Evolutionary conservation across 1,140 invertebrate genomes (phyloP).

Genomic region (Steinernema feltiae): DNA sequence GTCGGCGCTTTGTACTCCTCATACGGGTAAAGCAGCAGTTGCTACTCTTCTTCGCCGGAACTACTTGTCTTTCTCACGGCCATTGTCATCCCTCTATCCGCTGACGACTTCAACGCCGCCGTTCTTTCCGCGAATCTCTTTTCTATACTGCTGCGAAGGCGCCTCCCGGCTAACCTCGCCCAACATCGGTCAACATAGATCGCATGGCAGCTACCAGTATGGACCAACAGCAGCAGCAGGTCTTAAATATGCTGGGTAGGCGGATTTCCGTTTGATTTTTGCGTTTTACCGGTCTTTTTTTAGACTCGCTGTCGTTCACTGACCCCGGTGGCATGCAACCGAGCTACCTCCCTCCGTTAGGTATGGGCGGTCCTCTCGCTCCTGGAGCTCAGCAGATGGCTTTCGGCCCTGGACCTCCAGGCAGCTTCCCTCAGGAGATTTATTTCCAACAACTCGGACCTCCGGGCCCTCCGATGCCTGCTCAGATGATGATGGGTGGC

Average conservation of each 20-base stretch:
- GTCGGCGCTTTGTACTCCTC: slow-evolving; percentile 5
- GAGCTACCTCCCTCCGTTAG: neutral
- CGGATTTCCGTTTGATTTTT: slow-evolving; percentile 9
- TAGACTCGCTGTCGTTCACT: neutral
- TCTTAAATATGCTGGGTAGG: slow-evolving; percentile 34
- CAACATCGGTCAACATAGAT: neutral
- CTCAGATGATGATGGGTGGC: slow-evolving; percentile 16
- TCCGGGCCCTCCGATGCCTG: neutral
- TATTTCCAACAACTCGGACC: neutral
- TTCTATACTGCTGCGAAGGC: neutral
- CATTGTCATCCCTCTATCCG: neutral
- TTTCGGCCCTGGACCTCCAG: neutral
- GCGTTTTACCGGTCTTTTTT: neutral
- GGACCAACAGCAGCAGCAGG: slow-evolving; percentile 30
- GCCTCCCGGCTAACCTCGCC: neutral
- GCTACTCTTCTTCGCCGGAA: neutral
- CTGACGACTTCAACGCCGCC: no score
- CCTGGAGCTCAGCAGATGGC: slow-evolving; percentile 7
- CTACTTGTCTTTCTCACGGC: neutral
- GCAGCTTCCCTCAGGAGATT: neutral
- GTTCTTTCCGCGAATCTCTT: neutral
- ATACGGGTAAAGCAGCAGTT: slow-evolving; percentile 10
- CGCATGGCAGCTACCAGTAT: slow-evolving; percentile 18
- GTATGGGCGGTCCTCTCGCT: slow-evolving; percentile 10
- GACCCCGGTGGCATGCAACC: neutral